Base-by-base conservation (phyloP, 37 sponge, comb jelly and placozoan species). In the Spongia lamella region DNA sequence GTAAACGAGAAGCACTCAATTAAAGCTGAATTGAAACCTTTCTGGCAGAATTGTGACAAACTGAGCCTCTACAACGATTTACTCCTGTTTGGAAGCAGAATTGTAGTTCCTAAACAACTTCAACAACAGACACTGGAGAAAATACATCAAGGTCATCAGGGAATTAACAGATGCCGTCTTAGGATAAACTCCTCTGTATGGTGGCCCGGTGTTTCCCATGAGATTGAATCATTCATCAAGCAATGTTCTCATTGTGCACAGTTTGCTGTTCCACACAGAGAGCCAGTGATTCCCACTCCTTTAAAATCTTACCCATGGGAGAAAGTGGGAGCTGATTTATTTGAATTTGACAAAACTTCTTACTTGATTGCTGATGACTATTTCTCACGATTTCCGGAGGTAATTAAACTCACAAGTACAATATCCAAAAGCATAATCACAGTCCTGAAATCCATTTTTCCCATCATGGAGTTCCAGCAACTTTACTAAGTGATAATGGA, bases 71-170 rank as follows among this genome's bases (percentile, higher is more conserved):
- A 38, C 57, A 37, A 66, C 36, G 68, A 29, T 0, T 38, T 78
- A n/a, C 56, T 78, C 1, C 34, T 78, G 7, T 24, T 15, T 33
- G 79, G 79, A 3, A 37, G 6, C 24, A 31, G 59, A 2, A 67
- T 78, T 24, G 43, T 78, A 0, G 58, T 66, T 31, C 79, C 79
- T 17, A 30, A 55, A 16, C n/a, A 13, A 19, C 37, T 70, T 24
- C 70, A 70, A 40, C 21, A 31, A 7, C 25, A 22, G 37, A 57
- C 38, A 19, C 32, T 34, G 9, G 1, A 29, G 3, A 56, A 56
- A 61, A 22, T 57, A 19, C 57, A 56, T 19, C 24, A 57, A 31
- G 59, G 59, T 22, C 57, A 73, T 60, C 60, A 58, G 35, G 57
- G 74, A 24, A 34, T 73, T 22, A 58, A 57, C 36, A 22, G 38